Conservation (phyloP, 2,113 vertebrate genomes). For the Piaya cayana region DNA sequence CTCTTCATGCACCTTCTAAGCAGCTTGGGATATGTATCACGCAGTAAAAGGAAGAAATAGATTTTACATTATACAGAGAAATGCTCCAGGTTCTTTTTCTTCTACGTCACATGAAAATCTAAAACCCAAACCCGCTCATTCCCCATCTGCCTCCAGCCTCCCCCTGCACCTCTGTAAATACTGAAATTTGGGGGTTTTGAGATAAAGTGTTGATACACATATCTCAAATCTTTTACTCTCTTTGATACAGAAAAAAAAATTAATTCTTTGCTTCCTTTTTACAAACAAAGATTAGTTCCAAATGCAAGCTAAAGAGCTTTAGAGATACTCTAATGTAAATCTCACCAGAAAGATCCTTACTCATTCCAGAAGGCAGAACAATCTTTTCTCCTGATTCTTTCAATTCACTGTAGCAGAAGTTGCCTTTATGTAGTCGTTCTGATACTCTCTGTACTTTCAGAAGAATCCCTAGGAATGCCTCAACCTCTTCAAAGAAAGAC, state of each 20-base stretch:
- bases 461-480: background rate
- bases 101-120: background rate
- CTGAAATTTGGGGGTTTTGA: background rate
- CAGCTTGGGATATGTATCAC: background rate
- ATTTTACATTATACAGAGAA: background rate
- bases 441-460: background rate
- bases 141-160: background rate
- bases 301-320: background rate
- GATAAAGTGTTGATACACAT: background rate
- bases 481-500: background rate
- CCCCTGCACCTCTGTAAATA: background rate
- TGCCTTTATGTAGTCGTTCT: background rate
- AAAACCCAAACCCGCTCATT: background rate
- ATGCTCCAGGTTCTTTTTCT: background rate
- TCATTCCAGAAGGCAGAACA: background rate
- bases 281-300: background rate
- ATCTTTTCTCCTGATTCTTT: background rate
- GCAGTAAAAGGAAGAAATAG: background rate
- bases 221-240: background rate
- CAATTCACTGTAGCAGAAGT: background rate
- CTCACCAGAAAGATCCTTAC: background rate
- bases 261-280: background rate
- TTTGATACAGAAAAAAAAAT: background rate
- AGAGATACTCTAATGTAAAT: background rate
- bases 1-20: constrained; percentile 4